Evolutionary conservation across 2,888 invertebrate species (phyloP).

Genomic region (Sinodicranocentrus sp.): DNA sequence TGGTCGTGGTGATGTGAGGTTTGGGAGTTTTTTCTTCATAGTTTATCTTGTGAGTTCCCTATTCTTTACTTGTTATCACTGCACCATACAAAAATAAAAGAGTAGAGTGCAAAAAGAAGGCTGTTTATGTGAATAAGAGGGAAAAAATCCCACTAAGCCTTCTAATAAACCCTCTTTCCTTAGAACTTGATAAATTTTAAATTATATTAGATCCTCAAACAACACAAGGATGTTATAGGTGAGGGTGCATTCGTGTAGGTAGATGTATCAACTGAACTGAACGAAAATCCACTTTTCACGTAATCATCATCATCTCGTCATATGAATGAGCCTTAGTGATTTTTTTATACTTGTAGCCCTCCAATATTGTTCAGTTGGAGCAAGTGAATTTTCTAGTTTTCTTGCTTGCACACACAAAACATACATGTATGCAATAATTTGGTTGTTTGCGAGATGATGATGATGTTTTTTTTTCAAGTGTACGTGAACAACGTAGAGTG

Average conservation of each 20-base stretch:
- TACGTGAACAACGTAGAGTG: not conserved
- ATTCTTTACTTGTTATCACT: constrained; percentile 10
- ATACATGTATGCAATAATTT: too few species aligned
- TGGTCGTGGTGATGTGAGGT: constrained; percentile 2
- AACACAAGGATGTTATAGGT: too few species aligned
- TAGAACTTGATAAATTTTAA: not conserved
- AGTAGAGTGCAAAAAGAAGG: not conserved
- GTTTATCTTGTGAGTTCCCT: constrained; percentile 17
- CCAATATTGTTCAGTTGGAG: too few species aligned
- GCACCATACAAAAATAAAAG: not conserved
- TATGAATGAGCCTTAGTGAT: too few species aligned
- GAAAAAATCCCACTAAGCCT: not conserved
- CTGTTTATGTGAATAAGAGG: not conserved
- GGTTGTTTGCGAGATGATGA: too few species aligned
- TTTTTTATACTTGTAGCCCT: too few species aligned
- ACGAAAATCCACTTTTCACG: constrained; percentile 25
- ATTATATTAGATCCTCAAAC: not conserved
- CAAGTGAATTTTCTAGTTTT: too few species aligned
- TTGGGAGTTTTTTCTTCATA: constrained; percentile 11
- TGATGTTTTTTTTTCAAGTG: too few species aligned
- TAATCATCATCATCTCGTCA: not conserved
- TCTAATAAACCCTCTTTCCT: not conserved
- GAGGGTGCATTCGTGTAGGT: not conserved
- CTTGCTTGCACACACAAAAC: too few species aligned
- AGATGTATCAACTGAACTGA: not conserved